Evolutionary conservation across 2,797 vertebrate species (phyloP).

Genomic region (Rhinogobio ventralis): DNA sequence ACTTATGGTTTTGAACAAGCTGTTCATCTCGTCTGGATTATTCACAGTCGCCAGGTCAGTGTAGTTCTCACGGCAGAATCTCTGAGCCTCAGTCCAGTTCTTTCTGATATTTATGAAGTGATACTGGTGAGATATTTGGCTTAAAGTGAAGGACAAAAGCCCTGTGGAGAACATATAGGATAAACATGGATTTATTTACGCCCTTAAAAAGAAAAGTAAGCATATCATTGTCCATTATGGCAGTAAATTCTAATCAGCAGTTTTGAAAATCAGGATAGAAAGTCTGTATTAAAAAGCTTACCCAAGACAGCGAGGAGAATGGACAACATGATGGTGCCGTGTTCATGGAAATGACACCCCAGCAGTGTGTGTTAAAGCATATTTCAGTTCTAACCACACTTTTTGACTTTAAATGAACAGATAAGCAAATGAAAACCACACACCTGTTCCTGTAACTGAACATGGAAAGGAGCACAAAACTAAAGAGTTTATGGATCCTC

Average conservation of each 20-base stretch:
- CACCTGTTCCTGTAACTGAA: too few relatives aligned
- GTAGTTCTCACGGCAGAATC: constrained; percentile 65
- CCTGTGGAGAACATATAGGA: constrained; percentile 58
- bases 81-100: constrained; percentile 67
- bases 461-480: not conserved
- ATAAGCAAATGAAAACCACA: not conserved
- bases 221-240: not conserved
- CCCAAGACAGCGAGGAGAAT: not conserved
- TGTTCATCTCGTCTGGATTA: constrained; percentile 61
- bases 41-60: constrained; percentile 71
- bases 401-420: not conserved
- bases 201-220: not conserved
- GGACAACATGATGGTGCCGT: not conserved
- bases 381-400: not conserved
- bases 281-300: not conserved
- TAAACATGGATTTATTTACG: not conserved
- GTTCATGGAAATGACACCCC: not conserved
- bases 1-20: constrained; percentile 46
- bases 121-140: constrained; percentile 62
- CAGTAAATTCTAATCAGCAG: not conserved
- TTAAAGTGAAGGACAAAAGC: constrained; percentile 50
- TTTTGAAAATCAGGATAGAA: not conserved
- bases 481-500: not conserved
- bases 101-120: constrained; percentile 53
- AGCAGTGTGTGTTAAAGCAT: not conserved